Conservation (phyloP, 2,113 vertebrate genomes). For the Elanus axillaris region DNA sequence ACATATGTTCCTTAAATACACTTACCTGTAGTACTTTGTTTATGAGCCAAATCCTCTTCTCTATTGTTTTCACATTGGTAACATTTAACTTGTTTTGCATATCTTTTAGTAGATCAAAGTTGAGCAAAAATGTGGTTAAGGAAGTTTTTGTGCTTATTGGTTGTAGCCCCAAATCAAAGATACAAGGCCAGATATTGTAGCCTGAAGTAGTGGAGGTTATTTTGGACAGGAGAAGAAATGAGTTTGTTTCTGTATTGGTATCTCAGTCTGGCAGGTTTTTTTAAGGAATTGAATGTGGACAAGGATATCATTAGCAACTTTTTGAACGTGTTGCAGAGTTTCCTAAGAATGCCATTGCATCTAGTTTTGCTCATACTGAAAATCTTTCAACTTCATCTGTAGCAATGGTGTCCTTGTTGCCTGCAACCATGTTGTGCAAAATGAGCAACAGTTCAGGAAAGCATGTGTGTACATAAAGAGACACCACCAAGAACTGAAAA, state of each 20-base stretch:
- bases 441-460: neutral
- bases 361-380: neutral
- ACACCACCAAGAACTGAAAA: neutral
- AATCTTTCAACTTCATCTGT: neutral
- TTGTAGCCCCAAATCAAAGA: neutral
- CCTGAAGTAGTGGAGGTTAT: neutral
- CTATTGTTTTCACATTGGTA: neutral
- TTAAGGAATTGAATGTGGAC: neutral
- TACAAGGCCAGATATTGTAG: neutral
- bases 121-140: neutral
- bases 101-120: neutral
- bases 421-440: neutral
- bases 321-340: neutral
- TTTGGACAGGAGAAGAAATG: neutral
- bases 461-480: neutral
- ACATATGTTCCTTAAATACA: constrained; percentile 37
- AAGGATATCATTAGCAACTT: neutral
- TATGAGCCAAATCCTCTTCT: neutral
- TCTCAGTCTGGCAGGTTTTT: neutral
- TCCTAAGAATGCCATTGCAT: neutral
- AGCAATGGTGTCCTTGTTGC: neutral
- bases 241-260: neutral
- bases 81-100: constrained; percentile 12
- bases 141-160: neutral
- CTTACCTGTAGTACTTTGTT: constrained; percentile 37